Evolutionary conservation across 2,888 invertebrate genomes (phyloP).

Genomic region (Omphaloscelis lunosa): DNA sequence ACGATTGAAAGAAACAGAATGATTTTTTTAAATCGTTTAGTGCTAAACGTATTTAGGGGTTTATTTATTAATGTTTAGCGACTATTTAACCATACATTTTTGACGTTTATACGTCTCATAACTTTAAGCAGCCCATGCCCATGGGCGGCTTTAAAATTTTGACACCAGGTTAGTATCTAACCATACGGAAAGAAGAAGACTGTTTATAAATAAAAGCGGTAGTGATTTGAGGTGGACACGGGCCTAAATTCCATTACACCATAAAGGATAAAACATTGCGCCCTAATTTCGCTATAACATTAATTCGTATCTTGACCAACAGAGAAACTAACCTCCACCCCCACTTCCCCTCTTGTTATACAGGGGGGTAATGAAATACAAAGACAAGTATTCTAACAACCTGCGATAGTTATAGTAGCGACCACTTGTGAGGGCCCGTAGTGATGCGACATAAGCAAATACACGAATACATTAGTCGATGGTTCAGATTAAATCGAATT

Average conservation of each 20-base stretch:
- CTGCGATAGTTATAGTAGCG: constrained; percentile 68
- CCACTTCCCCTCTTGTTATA: constrained; percentile 33
- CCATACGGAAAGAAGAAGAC: too few species aligned
- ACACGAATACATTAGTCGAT: constrained; percentile 63
- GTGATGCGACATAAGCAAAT: constrained; percentile 75
- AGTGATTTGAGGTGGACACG: not conserved
- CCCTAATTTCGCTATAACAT: constrained; percentile 30
- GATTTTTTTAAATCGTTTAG: not conserved
- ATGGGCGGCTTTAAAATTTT: too few species aligned
- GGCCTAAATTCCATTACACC: not conserved
- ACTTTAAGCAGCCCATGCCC: too few species aligned
- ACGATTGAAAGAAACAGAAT: not conserved
- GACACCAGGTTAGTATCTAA: too few species aligned
- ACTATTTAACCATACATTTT: too few species aligned
- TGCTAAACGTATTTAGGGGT: not conserved
- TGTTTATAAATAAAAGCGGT: too few species aligned
- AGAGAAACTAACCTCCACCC: constrained; percentile 28
- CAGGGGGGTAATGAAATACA: constrained; percentile 66
- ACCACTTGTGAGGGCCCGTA: constrained; percentile 78
- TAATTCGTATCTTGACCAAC: constrained; percentile 45
- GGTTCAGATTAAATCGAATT: constrained; percentile 24
- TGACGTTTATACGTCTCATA: too few species aligned
- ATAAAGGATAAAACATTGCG: constrained; percentile 13
- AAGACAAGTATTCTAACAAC: constrained; percentile 64
- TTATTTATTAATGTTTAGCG: too few species aligned